Conservation (phyloP, 2,797 vertebrate genomes). For the Pyrocephalus nanus region DNA sequence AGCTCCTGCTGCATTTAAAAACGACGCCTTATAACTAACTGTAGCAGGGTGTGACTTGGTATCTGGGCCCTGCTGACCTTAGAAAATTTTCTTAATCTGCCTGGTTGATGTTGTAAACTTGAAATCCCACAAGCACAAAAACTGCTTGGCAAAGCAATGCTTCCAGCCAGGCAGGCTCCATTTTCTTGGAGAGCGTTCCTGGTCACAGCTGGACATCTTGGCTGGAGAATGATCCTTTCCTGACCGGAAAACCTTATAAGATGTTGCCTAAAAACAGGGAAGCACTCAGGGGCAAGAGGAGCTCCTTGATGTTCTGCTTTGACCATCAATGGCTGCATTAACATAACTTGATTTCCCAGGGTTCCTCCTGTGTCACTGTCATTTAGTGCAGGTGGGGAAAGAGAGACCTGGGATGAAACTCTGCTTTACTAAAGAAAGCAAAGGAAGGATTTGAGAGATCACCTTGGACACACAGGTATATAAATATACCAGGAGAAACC, state of each 20-base stretch:
- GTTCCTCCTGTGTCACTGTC: not conserved
- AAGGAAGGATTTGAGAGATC: not conserved
- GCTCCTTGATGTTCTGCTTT: not conserved
- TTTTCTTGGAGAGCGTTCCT: constrained; percentile 10
- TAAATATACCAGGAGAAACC: not conserved
- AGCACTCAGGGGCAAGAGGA: not conserved
- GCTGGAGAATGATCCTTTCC: not conserved
- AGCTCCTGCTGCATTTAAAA: not conserved
- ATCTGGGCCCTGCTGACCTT: constrained; percentile 24
- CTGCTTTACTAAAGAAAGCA: not conserved
- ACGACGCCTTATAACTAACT: not conserved
- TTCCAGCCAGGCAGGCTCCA: constrained; percentile 4
- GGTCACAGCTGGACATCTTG: constrained; percentile 26
- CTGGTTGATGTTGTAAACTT: constrained; percentile 12
- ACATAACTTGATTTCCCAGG: not conserved
- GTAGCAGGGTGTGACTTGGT: constrained; percentile 27
- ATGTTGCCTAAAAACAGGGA: not conserved
- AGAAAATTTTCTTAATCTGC: not conserved
- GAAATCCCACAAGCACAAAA: constrained; percentile 18
- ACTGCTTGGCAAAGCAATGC: constrained; percentile 6
- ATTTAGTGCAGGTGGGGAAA: not conserved
- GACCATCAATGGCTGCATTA: not conserved
- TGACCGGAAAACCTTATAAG: not conserved
- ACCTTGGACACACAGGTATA: not conserved
- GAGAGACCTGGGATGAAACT: not conserved